phyloP scores from a whole-genome alignment of 2,888 invertebrate genomes.

The Xanthorhoe spadicearia region DNA sequence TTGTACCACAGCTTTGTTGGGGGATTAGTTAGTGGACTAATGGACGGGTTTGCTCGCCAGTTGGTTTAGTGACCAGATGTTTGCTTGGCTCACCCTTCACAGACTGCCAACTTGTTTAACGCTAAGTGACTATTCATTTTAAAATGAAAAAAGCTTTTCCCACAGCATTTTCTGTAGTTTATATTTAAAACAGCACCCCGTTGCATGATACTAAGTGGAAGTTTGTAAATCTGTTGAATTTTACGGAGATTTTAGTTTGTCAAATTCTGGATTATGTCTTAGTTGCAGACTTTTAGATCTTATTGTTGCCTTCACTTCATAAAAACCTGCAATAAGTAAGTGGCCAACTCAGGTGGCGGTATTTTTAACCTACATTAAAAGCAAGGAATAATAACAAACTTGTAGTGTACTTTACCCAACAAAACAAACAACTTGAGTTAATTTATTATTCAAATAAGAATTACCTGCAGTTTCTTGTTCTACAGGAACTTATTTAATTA shows the following conservation, averaged over 20 bases:
- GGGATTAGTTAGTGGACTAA: constrained; percentile 28
- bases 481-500: constrained; percentile 28
- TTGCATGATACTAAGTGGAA: too few relatives aligned
- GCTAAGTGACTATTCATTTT: background rate
- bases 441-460: constrained; percentile 21
- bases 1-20: constrained; percentile 26
- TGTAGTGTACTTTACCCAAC: background rate
- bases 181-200: background rate
- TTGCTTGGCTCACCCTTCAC: constrained; percentile 20
- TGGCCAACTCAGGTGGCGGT: too few relatives aligned
- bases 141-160: background rate
- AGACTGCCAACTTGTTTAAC: constrained; percentile 3
- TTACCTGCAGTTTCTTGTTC: constrained; percentile 15
- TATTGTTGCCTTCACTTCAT: too few relatives aligned
- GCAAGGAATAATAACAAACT: background rate
- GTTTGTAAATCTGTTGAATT: too few relatives aligned
- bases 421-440: constrained; percentile 3
- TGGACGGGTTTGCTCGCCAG: constrained; percentile 32
- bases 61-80: constrained; percentile 29
- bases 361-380: too few relatives aligned
- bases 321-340: too few relatives aligned
- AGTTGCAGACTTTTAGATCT: too few relatives aligned
- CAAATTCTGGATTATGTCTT: too few relatives aligned
- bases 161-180: background rate
- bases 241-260: too few relatives aligned